These are phyloP conservation scores for Crotalus tigris DNA, from an alignment of 2,113 vertebrate genomes.

Conservation along the genomic window DNA sequence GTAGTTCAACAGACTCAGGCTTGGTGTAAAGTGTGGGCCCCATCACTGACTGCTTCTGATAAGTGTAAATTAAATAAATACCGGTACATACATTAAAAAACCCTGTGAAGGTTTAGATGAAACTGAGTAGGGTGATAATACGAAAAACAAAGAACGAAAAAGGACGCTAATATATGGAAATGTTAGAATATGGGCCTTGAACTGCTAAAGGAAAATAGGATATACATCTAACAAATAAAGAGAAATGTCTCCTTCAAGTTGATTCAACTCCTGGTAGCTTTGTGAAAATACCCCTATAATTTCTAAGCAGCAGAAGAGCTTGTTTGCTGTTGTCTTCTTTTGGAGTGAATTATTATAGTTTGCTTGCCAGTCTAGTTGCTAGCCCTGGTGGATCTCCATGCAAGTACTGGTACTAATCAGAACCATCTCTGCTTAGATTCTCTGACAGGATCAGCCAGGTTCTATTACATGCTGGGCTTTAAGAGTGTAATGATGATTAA, in stretches of 20 bases:
- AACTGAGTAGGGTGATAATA: not conserved
- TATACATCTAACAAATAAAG: not conserved
- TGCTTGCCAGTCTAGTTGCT: not conserved
- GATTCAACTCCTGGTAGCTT: not conserved
- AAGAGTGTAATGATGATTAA: not conserved
- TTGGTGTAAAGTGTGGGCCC: not conserved
- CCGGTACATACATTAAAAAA: not conserved
- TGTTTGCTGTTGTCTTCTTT: not conserved
- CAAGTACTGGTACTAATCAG: not conserved
- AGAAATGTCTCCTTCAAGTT: not conserved
- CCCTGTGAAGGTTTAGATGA: not conserved
- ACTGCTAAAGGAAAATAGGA: not conserved
- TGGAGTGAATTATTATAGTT: not conserved
- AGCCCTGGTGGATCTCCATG: not conserved
- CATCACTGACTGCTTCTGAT: not conserved
- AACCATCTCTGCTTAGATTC: not conserved
- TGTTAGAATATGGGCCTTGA: not conserved
- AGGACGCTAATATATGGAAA: not conserved
- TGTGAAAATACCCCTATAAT: not conserved
- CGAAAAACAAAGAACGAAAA: not conserved
- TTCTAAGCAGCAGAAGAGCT: not conserved
- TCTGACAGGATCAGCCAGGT: not conserved
- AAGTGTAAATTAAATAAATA: not conserved
- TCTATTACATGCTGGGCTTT: not conserved
- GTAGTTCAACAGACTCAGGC: not conserved